These are phyloP conservation scores for Stegostoma tigrinum DNA, from an alignment of 2,113 vertebrate species.

Conservation along the genomic window DNA sequence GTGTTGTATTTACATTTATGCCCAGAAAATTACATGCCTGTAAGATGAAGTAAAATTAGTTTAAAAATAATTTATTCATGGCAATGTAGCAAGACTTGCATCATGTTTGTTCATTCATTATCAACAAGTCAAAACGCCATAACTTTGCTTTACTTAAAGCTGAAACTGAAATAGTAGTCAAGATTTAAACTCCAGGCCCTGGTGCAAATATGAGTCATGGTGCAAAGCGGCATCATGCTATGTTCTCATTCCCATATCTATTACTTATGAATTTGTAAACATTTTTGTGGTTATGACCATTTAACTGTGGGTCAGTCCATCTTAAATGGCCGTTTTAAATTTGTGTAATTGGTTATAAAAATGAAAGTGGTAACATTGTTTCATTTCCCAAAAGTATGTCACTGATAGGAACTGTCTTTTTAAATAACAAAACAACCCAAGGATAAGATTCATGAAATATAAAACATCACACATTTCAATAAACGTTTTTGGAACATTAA, in stretches of 20 bases:
- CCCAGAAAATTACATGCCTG: not conserved
- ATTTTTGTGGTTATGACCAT: not conserved
- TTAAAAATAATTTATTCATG: not conserved
- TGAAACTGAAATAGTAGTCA: not conserved
- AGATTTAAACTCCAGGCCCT: not conserved
- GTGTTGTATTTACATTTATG: not conserved
- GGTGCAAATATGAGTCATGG: not conserved
- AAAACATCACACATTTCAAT: not conserved
- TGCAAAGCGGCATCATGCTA: not conserved
- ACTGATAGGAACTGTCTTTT: not conserved
- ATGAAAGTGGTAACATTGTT: not conserved
- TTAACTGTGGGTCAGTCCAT: not conserved
- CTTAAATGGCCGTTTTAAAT: not conserved
- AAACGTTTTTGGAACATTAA: slow-evolving; percentile 37
- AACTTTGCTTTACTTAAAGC: not conserved
- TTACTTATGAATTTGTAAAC: not conserved
- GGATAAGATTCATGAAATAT: not conserved
- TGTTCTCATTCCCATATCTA: not conserved
- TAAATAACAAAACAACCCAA: not conserved
- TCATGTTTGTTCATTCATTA: not conserved
- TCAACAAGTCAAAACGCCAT: not conserved
- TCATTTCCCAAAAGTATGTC: not conserved
- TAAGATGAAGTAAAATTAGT: not conserved
- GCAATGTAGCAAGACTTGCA: not conserved
- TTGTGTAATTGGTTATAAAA: not conserved